phyloP scores from a whole-genome alignment of 2,888 invertebrate genomes.

The Lordiphosa andalusiaca region DNA sequence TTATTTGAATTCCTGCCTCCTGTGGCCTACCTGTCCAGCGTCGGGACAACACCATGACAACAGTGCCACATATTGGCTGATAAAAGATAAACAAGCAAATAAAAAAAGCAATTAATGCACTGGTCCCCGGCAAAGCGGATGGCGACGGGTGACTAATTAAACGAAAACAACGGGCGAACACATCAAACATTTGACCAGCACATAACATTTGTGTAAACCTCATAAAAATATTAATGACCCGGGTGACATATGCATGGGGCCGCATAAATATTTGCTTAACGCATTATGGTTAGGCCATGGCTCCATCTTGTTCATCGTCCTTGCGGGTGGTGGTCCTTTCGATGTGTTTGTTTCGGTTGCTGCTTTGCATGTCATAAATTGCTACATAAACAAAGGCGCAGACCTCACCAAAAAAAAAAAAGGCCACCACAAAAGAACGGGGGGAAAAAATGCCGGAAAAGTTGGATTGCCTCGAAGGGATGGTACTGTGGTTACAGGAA shows the following conservation, averaged over 20 bases:
- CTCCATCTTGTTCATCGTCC: slow-evolving; percentile 48
- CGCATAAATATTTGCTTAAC: slow-evolving; percentile 61
- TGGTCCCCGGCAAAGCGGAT: slow-evolving; percentile 49
- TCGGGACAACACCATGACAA: too few species aligned
- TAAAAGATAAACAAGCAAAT: slow-evolving; percentile 51
- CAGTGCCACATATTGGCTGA: slow-evolving; percentile 32
- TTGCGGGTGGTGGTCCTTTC: slow-evolving; percentile 27
- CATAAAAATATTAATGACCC: slow-evolving; percentile 62
- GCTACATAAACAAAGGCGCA: slow-evolving; percentile 68
- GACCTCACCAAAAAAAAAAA: slow-evolving; percentile 22
- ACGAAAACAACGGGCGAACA: slow-evolving; percentile 39
- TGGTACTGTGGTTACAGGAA: slow-evolving; percentile 1
- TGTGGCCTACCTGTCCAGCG: too few species aligned
- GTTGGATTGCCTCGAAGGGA: too few species aligned
- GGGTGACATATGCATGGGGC: slow-evolving; percentile 6
- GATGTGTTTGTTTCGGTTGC: slow-evolving; percentile 50
- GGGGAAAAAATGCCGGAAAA: slow-evolving; percentile 4
- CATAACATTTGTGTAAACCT: slow-evolving; percentile 41
- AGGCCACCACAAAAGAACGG: slow-evolving; percentile 3
- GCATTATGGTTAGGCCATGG: slow-evolving; percentile 47
- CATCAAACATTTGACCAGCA: slow-evolving; percentile 28
- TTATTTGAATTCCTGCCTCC: too few species aligned
- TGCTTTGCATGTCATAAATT: slow-evolving; percentile 67
- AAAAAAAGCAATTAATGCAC: slow-evolving; percentile 64
- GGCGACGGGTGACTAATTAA: slow-evolving; percentile 52